A percentile compares a stretch with the other conserved stretches of the same genome.
These are phyloP conservation scores for Acrocephalus arundinaceus DNA, from an alignment of 2,113 vertebrate species.

Conservation along the genomic window DNA sequence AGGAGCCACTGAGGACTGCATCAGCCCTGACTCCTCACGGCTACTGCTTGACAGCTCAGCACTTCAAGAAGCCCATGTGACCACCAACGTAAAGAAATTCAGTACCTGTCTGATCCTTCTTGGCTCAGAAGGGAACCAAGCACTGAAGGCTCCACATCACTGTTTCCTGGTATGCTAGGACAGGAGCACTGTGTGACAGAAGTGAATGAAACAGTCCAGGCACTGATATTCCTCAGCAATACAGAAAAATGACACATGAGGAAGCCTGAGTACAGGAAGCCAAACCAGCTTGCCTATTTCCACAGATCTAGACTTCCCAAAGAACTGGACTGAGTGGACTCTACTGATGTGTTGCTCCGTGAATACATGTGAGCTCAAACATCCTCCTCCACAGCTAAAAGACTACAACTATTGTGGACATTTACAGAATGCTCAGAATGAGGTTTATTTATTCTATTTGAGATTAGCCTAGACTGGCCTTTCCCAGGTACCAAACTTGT, in stretches of 20 bases:
- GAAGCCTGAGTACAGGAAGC: neutral
- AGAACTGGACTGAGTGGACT: neutral
- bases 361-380: neutral
- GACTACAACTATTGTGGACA: accelerated
- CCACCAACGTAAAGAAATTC: neutral
- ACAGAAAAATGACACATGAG: accelerated
- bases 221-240: neutral
- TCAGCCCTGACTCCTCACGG: neutral
- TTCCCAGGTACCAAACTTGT: neutral
- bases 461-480: neutral
- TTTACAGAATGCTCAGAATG: neutral
- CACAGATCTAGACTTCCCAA: neutral
- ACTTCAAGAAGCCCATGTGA: neutral
- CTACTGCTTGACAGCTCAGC: neutral
- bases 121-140: accelerated
- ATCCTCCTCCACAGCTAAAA: neutral
- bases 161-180: neutral
- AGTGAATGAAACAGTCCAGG: neutral
- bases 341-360: neutral
- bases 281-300: neutral
- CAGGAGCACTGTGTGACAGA: accelerated
- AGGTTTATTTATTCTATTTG: neutral
- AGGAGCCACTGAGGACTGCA: accelerated
- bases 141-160: neutral
- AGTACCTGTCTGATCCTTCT: neutral